phyloP scores from a whole-genome alignment of 2,113 vertebrate genomes.

The Hemicordylus capensis region DNA sequence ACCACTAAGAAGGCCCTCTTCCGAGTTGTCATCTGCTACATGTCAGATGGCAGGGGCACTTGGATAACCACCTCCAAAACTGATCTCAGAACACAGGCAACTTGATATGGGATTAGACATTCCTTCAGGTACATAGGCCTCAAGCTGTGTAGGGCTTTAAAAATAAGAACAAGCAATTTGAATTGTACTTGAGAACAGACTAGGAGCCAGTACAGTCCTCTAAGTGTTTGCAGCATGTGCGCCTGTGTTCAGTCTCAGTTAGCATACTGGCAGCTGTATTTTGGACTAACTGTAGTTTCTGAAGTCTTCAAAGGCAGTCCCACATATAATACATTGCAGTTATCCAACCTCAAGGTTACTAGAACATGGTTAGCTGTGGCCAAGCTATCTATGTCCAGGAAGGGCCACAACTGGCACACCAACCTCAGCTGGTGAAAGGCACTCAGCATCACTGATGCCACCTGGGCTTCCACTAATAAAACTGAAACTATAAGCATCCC shows the following conservation, averaged over 20 bases:
- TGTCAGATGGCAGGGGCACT: neutral
- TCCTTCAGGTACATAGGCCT: neutral
- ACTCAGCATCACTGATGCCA: no score
- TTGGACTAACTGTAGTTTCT: neutral
- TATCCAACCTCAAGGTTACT: no score
- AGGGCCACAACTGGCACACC: no score
- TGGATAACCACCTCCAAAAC: neutral
- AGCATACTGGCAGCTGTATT: neutral
- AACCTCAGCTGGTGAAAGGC: no score
- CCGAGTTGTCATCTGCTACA: no score
- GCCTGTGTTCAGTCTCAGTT: neutral
- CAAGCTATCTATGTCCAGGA: no score
- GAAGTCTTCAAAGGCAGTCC: neutral
- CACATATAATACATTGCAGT: neutral
- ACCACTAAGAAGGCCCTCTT: no score
- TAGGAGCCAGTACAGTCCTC: neutral
- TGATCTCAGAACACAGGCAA: neutral
- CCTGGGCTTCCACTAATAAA: no score
- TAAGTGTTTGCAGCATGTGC: neutral
- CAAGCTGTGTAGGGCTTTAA: neutral
- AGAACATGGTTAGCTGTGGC: no score
- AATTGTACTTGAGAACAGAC: neutral
- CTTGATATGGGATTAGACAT: neutral
- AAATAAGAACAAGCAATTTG: neutral
- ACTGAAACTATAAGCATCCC: no score